Percentiles rank a stretch among this genome's conserved stretches.
Conservation (phyloP, 2,797 vertebrate genomes). For the Paramormyrops hopkinsi region DNA sequence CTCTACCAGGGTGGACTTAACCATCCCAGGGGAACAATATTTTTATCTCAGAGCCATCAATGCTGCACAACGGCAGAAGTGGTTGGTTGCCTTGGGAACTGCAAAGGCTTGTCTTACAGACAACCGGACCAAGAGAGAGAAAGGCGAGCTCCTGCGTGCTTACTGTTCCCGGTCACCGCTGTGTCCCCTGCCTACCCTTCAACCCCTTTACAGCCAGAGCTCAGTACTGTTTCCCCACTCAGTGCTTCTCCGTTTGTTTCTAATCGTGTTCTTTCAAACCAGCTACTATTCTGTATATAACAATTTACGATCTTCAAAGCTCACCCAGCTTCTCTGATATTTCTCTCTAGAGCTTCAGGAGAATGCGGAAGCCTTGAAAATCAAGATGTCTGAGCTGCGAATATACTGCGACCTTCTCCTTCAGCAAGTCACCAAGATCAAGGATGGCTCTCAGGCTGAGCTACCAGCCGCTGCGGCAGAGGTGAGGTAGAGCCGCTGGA, state of each 20-base stretch:
- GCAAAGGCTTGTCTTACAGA: slow-evolving; percentile 97
- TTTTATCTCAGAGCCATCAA: slow-evolving; percentile 96
- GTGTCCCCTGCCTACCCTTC: background rate
- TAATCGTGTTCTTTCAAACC: background rate
- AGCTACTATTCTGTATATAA: background rate
- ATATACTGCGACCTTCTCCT: slow-evolving; percentile 97
- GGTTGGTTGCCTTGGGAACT: slow-evolving; percentile 92
- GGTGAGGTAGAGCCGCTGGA: slow-evolving; percentile 30
- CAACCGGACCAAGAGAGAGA: slow-evolving; percentile 90
- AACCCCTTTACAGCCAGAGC: background rate
- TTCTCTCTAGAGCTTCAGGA: slow-evolving; percentile 82
- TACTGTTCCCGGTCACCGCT: background rate
- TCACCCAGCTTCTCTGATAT: background rate
- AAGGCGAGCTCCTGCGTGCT: slow-evolving; percentile 58
- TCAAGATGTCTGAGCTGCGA: slow-evolving; percentile 94
- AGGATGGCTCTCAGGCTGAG: slow-evolving; percentile 64
- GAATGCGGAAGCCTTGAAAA: slow-evolving; percentile 88
- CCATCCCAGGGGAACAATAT: slow-evolving; percentile 94
- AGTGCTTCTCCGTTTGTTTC: background rate
- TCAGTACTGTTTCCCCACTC: background rate
- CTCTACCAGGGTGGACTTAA: slow-evolving; percentile 87
- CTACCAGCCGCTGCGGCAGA: slow-evolving; percentile 35
- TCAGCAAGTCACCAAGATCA: slow-evolving; percentile 93
- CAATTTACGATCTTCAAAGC: background rate
- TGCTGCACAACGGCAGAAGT: slow-evolving; percentile 90